Conservation (phyloP, 2,113 vertebrate species). For the Cebidichthys violaceus region DNA sequence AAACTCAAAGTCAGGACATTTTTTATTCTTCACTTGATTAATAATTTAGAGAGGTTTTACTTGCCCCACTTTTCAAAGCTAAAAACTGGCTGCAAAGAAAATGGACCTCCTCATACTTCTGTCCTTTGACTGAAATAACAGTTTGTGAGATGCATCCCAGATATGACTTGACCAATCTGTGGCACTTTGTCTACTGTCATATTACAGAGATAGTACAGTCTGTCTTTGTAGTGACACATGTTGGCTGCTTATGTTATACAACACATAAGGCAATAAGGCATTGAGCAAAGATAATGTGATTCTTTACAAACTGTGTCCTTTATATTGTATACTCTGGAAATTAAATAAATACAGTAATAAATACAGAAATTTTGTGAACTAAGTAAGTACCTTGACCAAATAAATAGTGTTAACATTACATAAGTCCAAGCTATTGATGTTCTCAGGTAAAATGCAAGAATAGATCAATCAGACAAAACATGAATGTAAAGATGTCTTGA, state of each 20-base stretch:
- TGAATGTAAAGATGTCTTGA: neutral
- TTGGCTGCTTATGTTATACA: neutral
- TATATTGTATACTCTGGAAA: neutral
- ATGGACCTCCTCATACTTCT: neutral
- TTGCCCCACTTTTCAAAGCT: conserved; percentile 31
- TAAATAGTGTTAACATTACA: neutral
- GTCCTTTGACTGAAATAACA: neutral
- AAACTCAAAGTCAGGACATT: neutral
- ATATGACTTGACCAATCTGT: neutral
- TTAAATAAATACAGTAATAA: neutral
- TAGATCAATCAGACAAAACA: neutral
- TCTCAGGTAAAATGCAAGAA: neutral
- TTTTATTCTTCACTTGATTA: neutral
- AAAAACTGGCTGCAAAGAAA: neutral
- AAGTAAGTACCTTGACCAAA: neutral
- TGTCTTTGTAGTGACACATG: neutral
- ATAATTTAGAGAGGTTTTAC: conserved; percentile 16
- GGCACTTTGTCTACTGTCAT: neutral
- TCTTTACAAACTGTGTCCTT: neutral
- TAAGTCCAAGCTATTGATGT: neutral
- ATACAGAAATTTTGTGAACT: neutral
- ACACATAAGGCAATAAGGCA: neutral
- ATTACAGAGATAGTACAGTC: neutral
- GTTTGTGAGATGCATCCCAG: neutral
- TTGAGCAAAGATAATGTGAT: neutral